These are phyloP conservation scores for Telmatherina bonti DNA, from an alignment of 2,797 vertebrate genomes.

Conservation along the genomic window DNA sequence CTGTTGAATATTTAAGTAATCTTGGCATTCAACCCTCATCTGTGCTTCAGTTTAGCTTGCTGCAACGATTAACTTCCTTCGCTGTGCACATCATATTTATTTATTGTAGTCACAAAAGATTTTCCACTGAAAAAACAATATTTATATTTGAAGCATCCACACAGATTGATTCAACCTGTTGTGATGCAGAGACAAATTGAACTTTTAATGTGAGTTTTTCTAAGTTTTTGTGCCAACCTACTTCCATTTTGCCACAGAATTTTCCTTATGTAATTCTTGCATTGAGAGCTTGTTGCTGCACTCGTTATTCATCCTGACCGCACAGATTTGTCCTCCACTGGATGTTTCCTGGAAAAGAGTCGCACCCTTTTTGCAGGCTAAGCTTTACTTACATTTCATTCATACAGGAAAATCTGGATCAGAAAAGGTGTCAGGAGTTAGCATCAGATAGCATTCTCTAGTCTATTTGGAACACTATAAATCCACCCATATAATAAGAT, in stretches of 20 bases:
- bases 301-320: conserved; percentile 42
- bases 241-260: conserved; percentile 34
- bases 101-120: not conserved
- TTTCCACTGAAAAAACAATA: not conserved
- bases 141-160: conserved; percentile 3
- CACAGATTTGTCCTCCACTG: conserved; percentile 40
- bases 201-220: conserved; percentile 36
- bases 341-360: conserved; percentile 52
- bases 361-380: conserved; percentile 63
- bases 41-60: conserved; percentile 3
- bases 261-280: conserved; percentile 52
- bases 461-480: conserved; percentile 66
- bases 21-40: not conserved
- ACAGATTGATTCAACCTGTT: conserved; percentile 33
- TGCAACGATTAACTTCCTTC: not conserved
- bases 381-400: conserved; percentile 73
- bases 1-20: conserved; percentile 6
- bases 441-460: conserved; percentile 69
- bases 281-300: conserved; percentile 47
- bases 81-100: not conserved
- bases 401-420: conserved; percentile 71
- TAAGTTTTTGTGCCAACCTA: conserved; percentile 43
- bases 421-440: conserved; percentile 58
- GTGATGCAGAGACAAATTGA: conserved; percentile 27
- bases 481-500: conserved; percentile 56